Conservation (phyloP, 2,888 invertebrate genomes). For the Saturnia pavonia region DNA sequence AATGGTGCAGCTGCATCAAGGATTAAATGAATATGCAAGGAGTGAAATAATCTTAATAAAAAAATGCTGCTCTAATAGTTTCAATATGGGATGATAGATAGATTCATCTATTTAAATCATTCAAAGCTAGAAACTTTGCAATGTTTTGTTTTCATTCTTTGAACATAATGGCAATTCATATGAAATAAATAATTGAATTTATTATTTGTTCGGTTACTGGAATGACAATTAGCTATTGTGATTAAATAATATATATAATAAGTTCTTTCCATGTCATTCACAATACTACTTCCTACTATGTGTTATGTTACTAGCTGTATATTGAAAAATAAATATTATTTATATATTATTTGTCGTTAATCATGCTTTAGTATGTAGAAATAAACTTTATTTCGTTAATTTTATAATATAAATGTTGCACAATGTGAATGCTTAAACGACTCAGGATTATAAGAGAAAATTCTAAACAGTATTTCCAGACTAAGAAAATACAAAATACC, state of each 20-base stretch:
- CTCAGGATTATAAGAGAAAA: no score
- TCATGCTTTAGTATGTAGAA: no score
- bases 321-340: not conserved
- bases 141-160: not conserved
- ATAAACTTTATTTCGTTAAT: no score
- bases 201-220: not conserved
- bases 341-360: no score
- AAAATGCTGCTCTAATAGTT: not conserved
- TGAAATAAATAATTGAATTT: no score
- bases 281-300: not conserved
- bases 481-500: no score
- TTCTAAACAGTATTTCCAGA: no score
- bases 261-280: not conserved
- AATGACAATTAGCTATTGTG: not conserved
- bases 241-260: not conserved
- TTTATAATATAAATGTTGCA: no score
- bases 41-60: not conserved
- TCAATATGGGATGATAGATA: not conserved
- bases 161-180: not conserved
- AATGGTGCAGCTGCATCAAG: not conserved
- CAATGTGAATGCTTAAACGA: no score
- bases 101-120: not conserved
- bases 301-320: not conserved
- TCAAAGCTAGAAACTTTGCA: not conserved
- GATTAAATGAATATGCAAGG: not conserved